Conservation (phyloP, 2,113 vertebrate genomes). For the Theristicus caerulescens region DNA sequence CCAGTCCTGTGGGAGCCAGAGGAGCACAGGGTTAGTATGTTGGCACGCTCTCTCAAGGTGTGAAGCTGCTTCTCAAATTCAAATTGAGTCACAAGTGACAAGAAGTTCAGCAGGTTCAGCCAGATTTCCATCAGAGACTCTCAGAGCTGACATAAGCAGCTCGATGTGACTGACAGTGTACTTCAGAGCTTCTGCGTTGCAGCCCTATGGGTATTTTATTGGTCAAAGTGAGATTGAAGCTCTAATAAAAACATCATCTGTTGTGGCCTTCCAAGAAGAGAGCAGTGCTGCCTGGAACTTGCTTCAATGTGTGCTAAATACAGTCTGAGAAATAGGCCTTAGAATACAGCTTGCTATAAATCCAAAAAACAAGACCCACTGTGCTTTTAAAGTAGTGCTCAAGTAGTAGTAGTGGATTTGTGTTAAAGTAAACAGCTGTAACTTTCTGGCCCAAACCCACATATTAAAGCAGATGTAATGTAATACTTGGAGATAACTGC, state of each 20-base stretch:
- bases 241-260: background rate
- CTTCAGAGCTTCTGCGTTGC: background rate
- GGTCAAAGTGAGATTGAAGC: background rate
- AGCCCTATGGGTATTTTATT: background rate
- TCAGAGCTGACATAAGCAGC: background rate
- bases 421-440: background rate
- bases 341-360: background rate
- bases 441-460: background rate
- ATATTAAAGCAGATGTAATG: background rate
- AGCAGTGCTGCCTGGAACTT: background rate
- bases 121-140: background rate
- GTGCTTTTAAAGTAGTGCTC: background rate
- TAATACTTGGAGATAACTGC: background rate
- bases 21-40: background rate
- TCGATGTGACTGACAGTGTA: background rate
- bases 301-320: background rate
- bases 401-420: background rate
- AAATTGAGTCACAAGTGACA: slow-evolving; percentile 10
- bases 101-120: slow-evolving; percentile 31
- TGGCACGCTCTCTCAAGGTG: background rate
- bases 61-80: slow-evolving; percentile 2
- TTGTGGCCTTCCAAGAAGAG: background rate
- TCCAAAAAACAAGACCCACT: background rate
- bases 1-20: background rate
- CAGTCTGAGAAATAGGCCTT: background rate